phyloP scores from a whole-genome alignment of 23 tunicate genomes.

The Oikopleura vanhoeffeni region DNA sequence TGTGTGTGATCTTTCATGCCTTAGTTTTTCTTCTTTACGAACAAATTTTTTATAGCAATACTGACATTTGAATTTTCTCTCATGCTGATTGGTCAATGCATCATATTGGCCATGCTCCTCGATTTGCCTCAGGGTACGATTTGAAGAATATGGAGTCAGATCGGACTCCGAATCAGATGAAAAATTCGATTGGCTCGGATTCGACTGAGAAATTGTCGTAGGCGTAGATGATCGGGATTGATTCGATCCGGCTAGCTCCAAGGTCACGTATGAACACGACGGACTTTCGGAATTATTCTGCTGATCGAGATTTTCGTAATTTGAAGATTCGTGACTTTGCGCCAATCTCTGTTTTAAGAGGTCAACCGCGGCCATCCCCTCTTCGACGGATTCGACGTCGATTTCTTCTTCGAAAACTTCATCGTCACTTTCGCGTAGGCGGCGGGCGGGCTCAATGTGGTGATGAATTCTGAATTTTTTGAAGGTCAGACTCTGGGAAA shows the following conservation, averaged over 20 bases:
- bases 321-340: background rate
- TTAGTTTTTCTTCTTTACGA: constrained; percentile 7
- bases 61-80: background rate
- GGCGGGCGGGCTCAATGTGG: no score
- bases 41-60: background rate
- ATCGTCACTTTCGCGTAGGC: no score
- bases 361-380: background rate
- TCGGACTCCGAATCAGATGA: background rate
- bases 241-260: background rate
- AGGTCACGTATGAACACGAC: background rate
- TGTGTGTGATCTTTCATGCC: background rate
- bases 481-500: no score
- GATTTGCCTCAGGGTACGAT: background rate
- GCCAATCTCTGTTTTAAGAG: background rate
- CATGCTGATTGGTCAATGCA: background rate
- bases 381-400: background rate
- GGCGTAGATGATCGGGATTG: background rate
- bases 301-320: background rate
- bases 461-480: no score
- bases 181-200: background rate
- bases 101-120: constrained; percentile 14
- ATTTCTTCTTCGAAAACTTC: background rate
- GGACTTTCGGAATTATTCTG: background rate
- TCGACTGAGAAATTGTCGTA: background rate
- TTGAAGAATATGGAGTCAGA: background rate